Evolutionary conservation across 2,888 invertebrate species (phyloP), one percentile per base, ranked within the genome.

Genomic region (Eudemis profundana): DNA sequence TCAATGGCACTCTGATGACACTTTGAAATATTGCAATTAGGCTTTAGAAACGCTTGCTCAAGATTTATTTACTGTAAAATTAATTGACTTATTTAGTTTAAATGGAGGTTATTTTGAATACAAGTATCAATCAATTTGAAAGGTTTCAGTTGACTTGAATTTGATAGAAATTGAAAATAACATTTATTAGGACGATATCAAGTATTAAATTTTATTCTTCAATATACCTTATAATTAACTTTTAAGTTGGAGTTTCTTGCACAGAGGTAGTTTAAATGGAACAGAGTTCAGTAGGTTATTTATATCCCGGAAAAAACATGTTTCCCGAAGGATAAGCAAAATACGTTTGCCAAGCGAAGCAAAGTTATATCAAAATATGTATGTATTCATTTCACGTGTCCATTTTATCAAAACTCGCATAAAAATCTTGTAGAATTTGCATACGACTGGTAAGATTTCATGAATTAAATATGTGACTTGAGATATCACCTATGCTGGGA

Each of bases 401-500:
- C 21, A 21, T 59, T 54, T 50, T 50, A 63, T 63, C 56, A 64
- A 57, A 36, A 33, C 17, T 51, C 50, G 42, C 59, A 44, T 57
- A 46, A 64, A 57, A 51, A 44, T 57, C 8, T 40, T 42, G 29
- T n/a, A 7, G 5, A 17, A 64, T 57, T 64, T 57, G 57, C 57
- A 57, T 63, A 14, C 40, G 33, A 33, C 33, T 38, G 50, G 61
- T 51, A 17, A 64, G 57, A 36, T 36, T 59, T 64, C 64, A 64
- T 64, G 64, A 64, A 64, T 64, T 64, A 64, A 64, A 64, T 64
- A 64, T 64, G 29, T 44, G 36, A 42, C 40, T 40, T 17, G 46
- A 38, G 33, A 61, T 47, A 33, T n/a, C 44, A 64, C 64, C 64
- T 57, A 27, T 51, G 29, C 54, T 44, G 44, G 27, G 50, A 57